Percentiles rank a stretch among this genome's conserved stretches.
Evolutionary conservation across 1,140 invertebrate genomes (phyloP).

Genomic region (Mya arenaria): DNA sequence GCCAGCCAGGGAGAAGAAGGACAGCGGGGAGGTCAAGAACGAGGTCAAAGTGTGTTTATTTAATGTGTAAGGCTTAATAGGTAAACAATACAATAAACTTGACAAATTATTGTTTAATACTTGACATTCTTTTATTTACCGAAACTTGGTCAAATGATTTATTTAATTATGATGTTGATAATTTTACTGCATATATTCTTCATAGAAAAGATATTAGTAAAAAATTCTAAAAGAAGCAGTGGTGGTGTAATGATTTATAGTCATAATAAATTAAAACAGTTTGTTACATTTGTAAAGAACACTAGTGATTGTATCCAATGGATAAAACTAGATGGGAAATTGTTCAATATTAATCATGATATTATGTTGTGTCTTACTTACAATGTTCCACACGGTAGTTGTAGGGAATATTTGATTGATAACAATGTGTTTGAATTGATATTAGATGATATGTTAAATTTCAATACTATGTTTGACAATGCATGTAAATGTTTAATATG

Average conservation of each 20-base stretch:
- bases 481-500: no score
- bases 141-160: constrained; percentile 16
- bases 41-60: background rate
- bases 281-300: background rate
- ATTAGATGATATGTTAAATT: background rate
- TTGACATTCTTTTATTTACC: background rate
- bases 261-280: background rate
- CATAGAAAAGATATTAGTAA: background rate
- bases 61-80: background rate
- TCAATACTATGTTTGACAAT: background rate
- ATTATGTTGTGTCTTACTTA: background rate
- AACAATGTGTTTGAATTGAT: background rate
- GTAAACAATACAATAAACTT: constrained; percentile 15
- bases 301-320: background rate
- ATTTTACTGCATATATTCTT: background rate
- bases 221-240: background rate
- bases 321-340: background rate
- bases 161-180: background rate
- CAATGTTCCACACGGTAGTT: background rate
- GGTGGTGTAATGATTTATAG: background rate
- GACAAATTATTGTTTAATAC: background rate
- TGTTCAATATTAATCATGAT: background rate
- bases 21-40: background rate
- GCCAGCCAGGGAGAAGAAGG: background rate
- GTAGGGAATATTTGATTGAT: background rate